Evolutionary conservation across 2,113 vertebrate species (phyloP).

Genomic region (Mormyrus iriodes): DNA sequence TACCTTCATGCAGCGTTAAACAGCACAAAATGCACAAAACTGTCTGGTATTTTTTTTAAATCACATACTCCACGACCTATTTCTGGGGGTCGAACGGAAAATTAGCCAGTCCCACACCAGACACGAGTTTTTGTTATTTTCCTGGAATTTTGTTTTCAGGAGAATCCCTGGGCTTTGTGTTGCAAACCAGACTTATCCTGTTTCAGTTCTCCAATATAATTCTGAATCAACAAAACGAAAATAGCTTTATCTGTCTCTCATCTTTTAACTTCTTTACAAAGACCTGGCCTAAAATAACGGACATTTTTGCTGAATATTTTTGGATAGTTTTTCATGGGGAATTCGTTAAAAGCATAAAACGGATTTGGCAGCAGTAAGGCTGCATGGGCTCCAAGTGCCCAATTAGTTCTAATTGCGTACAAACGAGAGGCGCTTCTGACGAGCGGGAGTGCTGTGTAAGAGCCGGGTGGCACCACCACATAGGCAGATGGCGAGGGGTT

Average conservation of each 20-base stretch:
- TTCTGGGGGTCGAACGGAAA: background rate
- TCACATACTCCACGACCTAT: background rate
- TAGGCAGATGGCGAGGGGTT: constrained; percentile 10
- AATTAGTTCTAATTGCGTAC: constrained; percentile 48
- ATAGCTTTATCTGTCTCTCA: background rate
- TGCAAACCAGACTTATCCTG: background rate
- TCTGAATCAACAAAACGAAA: background rate
- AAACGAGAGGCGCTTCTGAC: constrained; percentile 41
- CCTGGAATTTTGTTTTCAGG: background rate
- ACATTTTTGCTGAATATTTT: constrained; percentile 18
- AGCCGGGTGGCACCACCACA: background rate
- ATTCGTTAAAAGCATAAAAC: constrained; percentile 15
- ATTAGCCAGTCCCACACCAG: background rate
- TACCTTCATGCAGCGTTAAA: background rate
- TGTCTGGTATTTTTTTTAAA: background rate
- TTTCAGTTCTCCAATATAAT: background rate
- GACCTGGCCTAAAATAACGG: background rate
- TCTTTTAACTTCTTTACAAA: background rate
- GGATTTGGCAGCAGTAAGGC: constrained; percentile 23
- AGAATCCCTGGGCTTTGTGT: background rate
- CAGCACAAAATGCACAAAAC: background rate
- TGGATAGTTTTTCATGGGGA: constrained; percentile 20
- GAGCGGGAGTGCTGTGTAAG: constrained; percentile 21
- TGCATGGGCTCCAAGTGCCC: constrained; percentile 31
- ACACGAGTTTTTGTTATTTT: background rate